Evolutionary conservation across 2,797 vertebrate genomes (phyloP).

Genomic region (Acipenser oxyrinchus): DNA sequence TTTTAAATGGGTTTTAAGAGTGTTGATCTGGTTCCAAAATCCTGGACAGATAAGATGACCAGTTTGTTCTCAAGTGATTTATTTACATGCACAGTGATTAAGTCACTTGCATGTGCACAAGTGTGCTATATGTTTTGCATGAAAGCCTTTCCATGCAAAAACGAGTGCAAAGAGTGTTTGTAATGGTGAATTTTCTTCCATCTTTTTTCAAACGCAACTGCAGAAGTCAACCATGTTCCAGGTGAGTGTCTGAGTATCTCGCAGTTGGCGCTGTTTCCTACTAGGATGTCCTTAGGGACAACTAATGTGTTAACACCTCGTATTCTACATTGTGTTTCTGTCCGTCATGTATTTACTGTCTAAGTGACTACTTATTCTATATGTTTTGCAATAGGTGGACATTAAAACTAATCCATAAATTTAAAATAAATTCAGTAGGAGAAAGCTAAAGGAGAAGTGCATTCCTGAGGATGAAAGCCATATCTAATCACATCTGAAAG

Average conservation of each 20-base stretch:
- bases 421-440: too few relatives aligned
- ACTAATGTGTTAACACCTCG: too few relatives aligned
- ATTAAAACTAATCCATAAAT: too few relatives aligned
- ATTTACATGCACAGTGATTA: constrained; percentile 75
- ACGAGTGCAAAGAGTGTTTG: constrained; percentile 50
- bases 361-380: too few relatives aligned
- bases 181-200: constrained; percentile 64
- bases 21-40: constrained; percentile 69
- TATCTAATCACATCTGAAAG: too few relatives aligned
- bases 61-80: constrained; percentile 31
- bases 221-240: constrained; percentile 84
- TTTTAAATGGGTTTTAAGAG: constrained; percentile 27
- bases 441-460: too few relatives aligned
- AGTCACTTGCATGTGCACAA: constrained; percentile 26
- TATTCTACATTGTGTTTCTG: too few relatives aligned
- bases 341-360: too few relatives aligned
- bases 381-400: too few relatives aligned
- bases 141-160: constrained; percentile 81
- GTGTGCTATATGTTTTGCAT: constrained; percentile 75
- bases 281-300: too few relatives aligned
- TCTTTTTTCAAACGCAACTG: constrained; percentile 56
- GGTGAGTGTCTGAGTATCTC: constrained; percentile 69
- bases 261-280: too few relatives aligned
- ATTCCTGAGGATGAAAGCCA: too few relatives aligned
- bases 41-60: constrained; percentile 67